Base-by-base conservation (phyloP, 1,140 invertebrate species). In the Cephus cinctus region DNA sequence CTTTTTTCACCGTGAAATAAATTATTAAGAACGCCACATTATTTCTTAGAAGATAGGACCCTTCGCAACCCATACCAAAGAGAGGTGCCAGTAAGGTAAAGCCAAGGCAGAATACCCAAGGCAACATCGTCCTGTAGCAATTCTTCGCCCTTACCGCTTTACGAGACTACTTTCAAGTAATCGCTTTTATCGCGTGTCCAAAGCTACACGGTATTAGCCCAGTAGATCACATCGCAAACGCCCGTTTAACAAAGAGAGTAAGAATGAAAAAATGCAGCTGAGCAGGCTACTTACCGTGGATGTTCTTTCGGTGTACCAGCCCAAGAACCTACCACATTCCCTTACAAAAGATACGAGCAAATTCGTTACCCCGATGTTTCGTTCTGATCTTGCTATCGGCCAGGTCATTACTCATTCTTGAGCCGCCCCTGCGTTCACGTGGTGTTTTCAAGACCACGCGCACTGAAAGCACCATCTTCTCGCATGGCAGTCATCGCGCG, bases 111-210 rank as follows among this genome's bases (percentile, higher is more conserved):
- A n/a, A n/a, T n/a, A n/a, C n/a, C n/a, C n/a, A n/a, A n/a, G n/a
- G n/a, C n/a, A n/a, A n/a, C n/a, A n/a, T n/a, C 25, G 6, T 27
- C 25, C 25, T 6, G 25, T 27, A 27, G 6, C 25, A 8, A 27
- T n/a, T 27, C 25, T 27, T 27, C n/a, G 25, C 25, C 25, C 25
- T n/a, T 27, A 6, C n/a, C 25, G 6, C n/a, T 27, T 6, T 27
- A 18, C 38, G 40, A 30, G 31, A 36, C 41, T 57, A 46, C 53
- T 52, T 58, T 49, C 48, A 43, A 50, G 32, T 49, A 44, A 59
- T 58, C 49, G 48, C 25, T 52, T 54, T 52, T 51, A 59, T 59
- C 50, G 56, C 56, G 43, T 48, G 54, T 40, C 42, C 43, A 25
- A 39, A 23, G 32, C 9, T 25, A 30, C 14, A 22, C 39, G 31